Evolutionary conservation across 2,888 invertebrate genomes (phyloP), one percentile per base, ranked within the genome.

Genomic region (Portevinia maculata): DNA sequence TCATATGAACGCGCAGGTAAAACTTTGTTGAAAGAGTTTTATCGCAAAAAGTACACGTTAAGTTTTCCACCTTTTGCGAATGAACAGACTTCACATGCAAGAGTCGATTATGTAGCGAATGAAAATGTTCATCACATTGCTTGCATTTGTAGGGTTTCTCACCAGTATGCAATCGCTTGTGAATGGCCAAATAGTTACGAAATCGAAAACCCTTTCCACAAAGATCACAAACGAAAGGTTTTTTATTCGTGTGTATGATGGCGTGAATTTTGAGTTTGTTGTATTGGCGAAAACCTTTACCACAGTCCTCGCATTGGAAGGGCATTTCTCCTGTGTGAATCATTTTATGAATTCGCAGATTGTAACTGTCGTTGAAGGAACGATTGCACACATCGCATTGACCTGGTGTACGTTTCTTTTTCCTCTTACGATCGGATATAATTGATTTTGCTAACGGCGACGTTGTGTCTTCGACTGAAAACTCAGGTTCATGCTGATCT

Each of bases 251-350:
- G 17, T 88, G 88, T 7, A 86, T 89, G 4, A 89, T 87, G 2
- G 86, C 81, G 46, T 88, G 88, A 34, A 88, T 88, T 78, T 88
- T 87, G 6, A 89, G 69, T 71, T 89, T 89, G 65, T 86, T 88
- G 39, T 85, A 78, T 48, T 89, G 89, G 0, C 87, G 85, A 48
- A 89, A 89, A 2, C 88, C 87, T 73, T 88, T 89, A 64, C 89
- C 88, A 41, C 88, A 88, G 3, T 85, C 84, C 6, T 84, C 76
- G 24, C 88, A 88, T 44, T 85, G 71, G 30, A 86, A 88, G 6
- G 89, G 89, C 75, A 85, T 86, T 75, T 89, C 88, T n/a, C 88
- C 86, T 41, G 87, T 88, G 74, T 88, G 88, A 30, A 86, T 87
- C 88, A 89, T 89, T 65, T 85, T 87, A 69, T 89, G 89, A 19